phyloP scores from a whole-genome alignment of 2,888 invertebrate species.

The Seira sanloemensis region DNA sequence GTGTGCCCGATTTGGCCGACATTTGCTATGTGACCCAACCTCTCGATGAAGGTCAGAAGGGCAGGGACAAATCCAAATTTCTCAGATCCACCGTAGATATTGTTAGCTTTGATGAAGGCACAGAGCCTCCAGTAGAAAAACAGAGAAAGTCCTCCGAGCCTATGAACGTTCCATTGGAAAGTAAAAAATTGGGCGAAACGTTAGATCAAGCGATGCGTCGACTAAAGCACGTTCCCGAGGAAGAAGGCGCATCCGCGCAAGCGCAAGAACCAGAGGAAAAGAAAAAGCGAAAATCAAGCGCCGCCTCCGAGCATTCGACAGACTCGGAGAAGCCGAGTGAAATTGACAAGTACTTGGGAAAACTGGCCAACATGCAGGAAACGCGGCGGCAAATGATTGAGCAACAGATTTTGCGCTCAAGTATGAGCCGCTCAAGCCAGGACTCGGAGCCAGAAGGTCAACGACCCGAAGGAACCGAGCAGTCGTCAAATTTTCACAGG shows the following conservation, averaged over 20 bases:
- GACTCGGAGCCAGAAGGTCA: constrained; percentile 26
- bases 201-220: constrained; percentile 31
- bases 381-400: constrained; percentile 43
- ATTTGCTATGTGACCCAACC: constrained; percentile 58
- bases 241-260: constrained; percentile 6
- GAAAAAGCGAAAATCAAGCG: constrained; percentile 24
- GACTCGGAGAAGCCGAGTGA: constrained; percentile 48
- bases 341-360: constrained; percentile 49
- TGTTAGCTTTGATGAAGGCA: constrained; percentile 39
- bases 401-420: constrained; percentile 40
- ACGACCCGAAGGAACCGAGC: constrained; percentile 28
- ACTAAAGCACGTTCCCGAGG: constrained; percentile 27
- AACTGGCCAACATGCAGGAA: constrained; percentile 36
- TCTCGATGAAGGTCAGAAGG: constrained; percentile 48
- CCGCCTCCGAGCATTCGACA: constrained; percentile 32
- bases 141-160: constrained; percentile 31
- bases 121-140: constrained; percentile 22
- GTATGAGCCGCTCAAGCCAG: constrained; percentile 43
- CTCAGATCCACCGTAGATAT: constrained; percentile 45
- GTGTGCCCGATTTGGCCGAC: constrained; percentile 20
- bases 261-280: constrained; percentile 25
- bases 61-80: constrained; percentile 29
- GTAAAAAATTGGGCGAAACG: background rate
- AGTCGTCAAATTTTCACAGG: constrained; percentile 62
- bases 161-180: background rate